These are phyloP conservation scores for Eilema griseolum DNA, from an alignment of 2,888 invertebrate genomes.

Conservation along the genomic window DNA sequence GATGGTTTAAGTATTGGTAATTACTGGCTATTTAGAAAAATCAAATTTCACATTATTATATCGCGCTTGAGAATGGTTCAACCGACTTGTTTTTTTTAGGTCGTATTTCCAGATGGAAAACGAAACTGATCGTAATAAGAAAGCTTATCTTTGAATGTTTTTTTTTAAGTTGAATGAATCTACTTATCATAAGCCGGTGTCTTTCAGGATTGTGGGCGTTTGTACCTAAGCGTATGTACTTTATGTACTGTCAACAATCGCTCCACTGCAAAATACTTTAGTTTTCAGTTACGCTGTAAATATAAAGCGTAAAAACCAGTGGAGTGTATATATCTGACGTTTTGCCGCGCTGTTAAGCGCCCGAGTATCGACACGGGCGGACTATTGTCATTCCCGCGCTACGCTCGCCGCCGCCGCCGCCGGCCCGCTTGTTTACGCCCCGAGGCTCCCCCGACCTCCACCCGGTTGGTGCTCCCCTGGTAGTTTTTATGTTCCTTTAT, in stretches of 20 bases:
- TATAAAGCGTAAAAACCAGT: slow-evolving; percentile 48
- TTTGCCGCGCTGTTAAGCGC: slow-evolving; percentile 54
- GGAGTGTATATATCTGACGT: slow-evolving; percentile 52
- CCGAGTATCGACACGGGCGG: slow-evolving; percentile 47
- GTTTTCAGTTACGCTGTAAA: slow-evolving; percentile 36
- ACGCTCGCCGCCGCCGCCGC: slow-evolving; percentile 41
- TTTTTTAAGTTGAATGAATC: too few relatives aligned
- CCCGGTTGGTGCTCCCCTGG: slow-evolving; percentile 48
- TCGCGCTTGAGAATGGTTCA: too few relatives aligned
- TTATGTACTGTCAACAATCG: slow-evolving; percentile 15
- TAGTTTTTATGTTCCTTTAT: slow-evolving; percentile 57
- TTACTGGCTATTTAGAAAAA: not conserved
- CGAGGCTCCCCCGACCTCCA: slow-evolving; percentile 49
- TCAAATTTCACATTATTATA: not conserved
- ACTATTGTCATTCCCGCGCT: slow-evolving; percentile 44
- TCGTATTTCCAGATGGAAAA: too few relatives aligned
- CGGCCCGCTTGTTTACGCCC: slow-evolving; percentile 58
- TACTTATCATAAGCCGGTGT: not conserved
- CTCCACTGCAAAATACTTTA: slow-evolving; percentile 34
- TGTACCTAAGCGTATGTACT: slow-evolving; percentile 2
- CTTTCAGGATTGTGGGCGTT: not conserved
- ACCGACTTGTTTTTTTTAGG: too few relatives aligned
- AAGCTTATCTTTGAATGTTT: too few relatives aligned
- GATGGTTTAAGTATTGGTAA: not conserved
- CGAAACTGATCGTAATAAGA: too few relatives aligned